Base-by-base conservation (phyloP, 2,888 invertebrate species). In the Nasonovia ribisnigri region DNA sequence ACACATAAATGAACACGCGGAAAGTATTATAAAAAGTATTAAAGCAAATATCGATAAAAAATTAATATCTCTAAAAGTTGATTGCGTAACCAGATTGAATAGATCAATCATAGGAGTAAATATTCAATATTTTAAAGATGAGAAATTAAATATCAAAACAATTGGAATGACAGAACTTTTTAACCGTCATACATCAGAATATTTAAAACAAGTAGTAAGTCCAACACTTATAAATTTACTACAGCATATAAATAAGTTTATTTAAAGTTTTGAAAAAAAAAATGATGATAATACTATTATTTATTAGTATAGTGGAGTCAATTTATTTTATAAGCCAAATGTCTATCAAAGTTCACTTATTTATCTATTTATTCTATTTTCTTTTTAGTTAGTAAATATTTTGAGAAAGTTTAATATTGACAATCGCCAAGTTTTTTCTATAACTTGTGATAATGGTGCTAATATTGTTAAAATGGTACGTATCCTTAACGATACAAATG, bases 1-100 rank as follows among this genome's bases (percentile, higher is more conserved):
- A 26, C 46, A 86, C 20, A 46, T 86, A 5, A 46, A 86, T 24
- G 86, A 86, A 46, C 36, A 46, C 6, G 26, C 86, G 16, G 46
- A 86, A 86, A 86, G 20, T 86, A 46, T 86, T 11, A 86, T 86
- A 86, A 26, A 86, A 42, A 46, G 1, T 46, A 86, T 46, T 42
- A 84, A 84, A 86, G 26, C 20, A 42, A 26, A 86, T 43, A 42
- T 43, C 16, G 46, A 46, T 43, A 43, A 42, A 43, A 43, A 86
- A 86, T 42, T 86, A 46, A 86, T 86, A 20, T 86, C 43, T 86
- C 16, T 43, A 43, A 86, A 86, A 86, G 46, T 86, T 86, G 43
- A 86, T 86, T 86, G 86, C 8, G 86, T 46, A 43, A 86, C 86
- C 13, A 86, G 86, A 86, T 86, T 86, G 36, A 86, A 46, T 84